Percentiles rank a stretch among this genome's conserved stretches.
These are phyloP conservation scores for Gnatocerus cornutus DNA, from an alignment of 2,888 invertebrate genomes.

Conservation along the genomic window DNA sequence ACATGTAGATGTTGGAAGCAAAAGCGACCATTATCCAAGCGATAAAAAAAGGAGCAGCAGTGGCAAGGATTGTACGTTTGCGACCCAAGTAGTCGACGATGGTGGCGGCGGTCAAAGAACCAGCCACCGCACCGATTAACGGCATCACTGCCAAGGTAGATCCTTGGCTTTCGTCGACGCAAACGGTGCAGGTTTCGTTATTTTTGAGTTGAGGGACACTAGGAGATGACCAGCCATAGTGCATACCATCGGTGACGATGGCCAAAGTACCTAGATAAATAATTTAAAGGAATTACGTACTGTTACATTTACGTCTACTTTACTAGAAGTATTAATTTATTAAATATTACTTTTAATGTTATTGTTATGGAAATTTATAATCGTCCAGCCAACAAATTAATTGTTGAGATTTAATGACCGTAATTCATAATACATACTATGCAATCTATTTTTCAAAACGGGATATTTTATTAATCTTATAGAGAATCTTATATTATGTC, in stretches of 20 bases:
- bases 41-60: constrained; percentile 76
- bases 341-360: too few species aligned
- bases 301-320: too few species aligned
- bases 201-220: constrained; percentile 74
- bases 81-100: constrained; percentile 80
- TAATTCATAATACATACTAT: too few species aligned
- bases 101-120: constrained; percentile 77
- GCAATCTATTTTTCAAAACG: too few species aligned
- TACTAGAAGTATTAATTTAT: too few species aligned
- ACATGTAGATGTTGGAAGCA: constrained; percentile 73
- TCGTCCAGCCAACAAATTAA: too few species aligned
- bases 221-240: constrained; percentile 77
- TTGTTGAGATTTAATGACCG: too few species aligned
- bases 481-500: too few species aligned
- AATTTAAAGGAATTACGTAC: too few species aligned
- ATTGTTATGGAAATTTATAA: too few species aligned
- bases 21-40: constrained; percentile 79
- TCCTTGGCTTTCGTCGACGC: constrained; percentile 63
- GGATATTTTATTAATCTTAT: too few species aligned
- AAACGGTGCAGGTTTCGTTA: constrained; percentile 57
- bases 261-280: constrained; percentile 63
- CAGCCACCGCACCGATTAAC: constrained; percentile 77
- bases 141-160: constrained; percentile 80
- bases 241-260: constrained; percentile 67
- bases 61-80: constrained; percentile 77